Evolutionary conservation across 2,797 vertebrate genomes (phyloP).

Genomic region (Dendrocincla tyrannina): DNA sequence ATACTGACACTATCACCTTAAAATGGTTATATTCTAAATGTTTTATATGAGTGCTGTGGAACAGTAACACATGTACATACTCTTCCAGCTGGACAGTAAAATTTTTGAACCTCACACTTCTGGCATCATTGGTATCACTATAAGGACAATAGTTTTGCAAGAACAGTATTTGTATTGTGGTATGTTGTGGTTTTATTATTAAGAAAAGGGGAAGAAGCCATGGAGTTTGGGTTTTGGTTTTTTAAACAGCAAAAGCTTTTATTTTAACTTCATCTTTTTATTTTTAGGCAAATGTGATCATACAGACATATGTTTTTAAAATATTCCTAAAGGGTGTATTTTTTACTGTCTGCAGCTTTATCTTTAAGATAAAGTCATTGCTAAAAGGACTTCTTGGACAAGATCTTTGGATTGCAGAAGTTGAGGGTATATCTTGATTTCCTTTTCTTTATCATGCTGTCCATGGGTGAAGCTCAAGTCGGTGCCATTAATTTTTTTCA

Average conservation of each 20-base stretch:
- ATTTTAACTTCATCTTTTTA: not conserved
- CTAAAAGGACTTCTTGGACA: not conserved
- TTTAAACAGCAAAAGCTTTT: not conserved
- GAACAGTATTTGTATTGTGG: not conserved
- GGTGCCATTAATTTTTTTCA: not conserved
- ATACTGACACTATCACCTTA: conserved; percentile 19
- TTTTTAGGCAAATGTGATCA: not conserved
- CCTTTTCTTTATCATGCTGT: not conserved
- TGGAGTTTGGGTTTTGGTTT: not conserved
- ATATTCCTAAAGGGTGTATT: not conserved
- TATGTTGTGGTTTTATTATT: not conserved
- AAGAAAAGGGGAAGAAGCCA: not conserved
- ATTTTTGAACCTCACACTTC: conserved; percentile 19
- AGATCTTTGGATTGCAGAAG: not conserved
- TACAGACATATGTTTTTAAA: not conserved
- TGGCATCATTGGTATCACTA: not conserved
- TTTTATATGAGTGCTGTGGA: conserved; percentile 11
- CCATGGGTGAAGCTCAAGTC: not conserved
- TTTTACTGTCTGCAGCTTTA: not conserved
- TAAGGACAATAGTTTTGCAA: not conserved
- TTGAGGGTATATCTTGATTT: not conserved
- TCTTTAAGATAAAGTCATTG: not conserved
- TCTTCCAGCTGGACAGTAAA: conserved; percentile 19
- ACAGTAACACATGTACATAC: not conserved
- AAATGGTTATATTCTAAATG: not conserved